Evolutionary conservation across 1,140 invertebrate species (phyloP).

Genomic region (Drosophila baimaii): DNA sequence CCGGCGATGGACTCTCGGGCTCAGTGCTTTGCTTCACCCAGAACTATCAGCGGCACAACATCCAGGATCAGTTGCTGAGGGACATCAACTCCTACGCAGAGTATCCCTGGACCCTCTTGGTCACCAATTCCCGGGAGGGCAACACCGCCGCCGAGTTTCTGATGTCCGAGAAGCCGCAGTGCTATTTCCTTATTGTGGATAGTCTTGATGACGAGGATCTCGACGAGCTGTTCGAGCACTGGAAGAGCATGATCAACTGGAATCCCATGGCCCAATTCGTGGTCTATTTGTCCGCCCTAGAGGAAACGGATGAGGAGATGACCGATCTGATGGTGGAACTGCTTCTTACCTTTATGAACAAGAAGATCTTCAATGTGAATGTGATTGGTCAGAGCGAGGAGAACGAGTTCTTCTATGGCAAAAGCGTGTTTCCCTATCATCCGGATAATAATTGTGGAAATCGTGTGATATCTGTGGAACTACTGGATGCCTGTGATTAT

Average conservation of each 20-base stretch:
- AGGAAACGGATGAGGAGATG: conserved; percentile 81
- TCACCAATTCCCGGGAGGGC: conserved; percentile 29
- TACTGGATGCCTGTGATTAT: conserved; percentile 75
- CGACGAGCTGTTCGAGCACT: conserved; percentile 62
- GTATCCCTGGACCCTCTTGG: conserved; percentile 61
- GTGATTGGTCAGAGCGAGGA: conserved; percentile 78
- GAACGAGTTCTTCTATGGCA: conserved; percentile 61
- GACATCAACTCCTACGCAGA: conserved; percentile 35
- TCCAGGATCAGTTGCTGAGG: conserved; percentile 58
- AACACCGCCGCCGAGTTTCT: not conserved
- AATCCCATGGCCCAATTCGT: conserved; percentile 81
- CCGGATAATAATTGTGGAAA: conserved; percentile 82
- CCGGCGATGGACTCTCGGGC: conserved; percentile 65
- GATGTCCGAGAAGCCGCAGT: conserved; percentile 74
- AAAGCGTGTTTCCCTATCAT: conserved; percentile 77
- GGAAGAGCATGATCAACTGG: conserved; percentile 75
- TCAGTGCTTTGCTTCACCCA: conserved; percentile 65
- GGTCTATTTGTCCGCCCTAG: conserved; percentile 65
- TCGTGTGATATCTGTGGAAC: conserved; percentile 71
- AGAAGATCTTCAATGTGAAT: conserved; percentile 79
- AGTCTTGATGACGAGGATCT: conserved; percentile 75
- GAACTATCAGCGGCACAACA: conserved; percentile 33
- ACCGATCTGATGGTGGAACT: conserved; percentile 77
- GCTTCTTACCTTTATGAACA: conserved; percentile 72
- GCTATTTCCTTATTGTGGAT: conserved; percentile 71